Conservation (phyloP, 1,140 invertebrate species). For the Epicauta chinensis region DNA sequence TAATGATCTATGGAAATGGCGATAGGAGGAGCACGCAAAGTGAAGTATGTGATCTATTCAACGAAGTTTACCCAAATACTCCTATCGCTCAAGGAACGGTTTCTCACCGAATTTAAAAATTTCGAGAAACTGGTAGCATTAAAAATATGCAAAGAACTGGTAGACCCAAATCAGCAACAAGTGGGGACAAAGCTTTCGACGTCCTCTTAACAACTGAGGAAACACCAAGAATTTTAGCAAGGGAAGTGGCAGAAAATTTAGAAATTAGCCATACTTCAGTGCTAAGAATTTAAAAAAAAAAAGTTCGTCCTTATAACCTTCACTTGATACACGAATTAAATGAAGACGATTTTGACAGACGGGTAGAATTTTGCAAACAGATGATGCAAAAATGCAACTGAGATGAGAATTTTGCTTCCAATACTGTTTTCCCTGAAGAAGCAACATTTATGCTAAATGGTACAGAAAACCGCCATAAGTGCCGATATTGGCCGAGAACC, state of each 20-base stretch:
- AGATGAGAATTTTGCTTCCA: conserved; percentile 7
- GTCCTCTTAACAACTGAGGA: background rate
- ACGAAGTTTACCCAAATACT: conserved; percentile 2
- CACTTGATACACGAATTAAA: conserved; percentile 3
- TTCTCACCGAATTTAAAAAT: conserved; percentile 6
- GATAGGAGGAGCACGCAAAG: conserved; percentile 3
- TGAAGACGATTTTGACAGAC: conserved; percentile 7
- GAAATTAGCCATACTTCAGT: conserved; percentile 5
- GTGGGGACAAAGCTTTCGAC: background rate
- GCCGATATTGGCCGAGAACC: conserved; percentile 6
- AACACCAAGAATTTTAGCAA: background rate
- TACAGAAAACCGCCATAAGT: conserved; percentile 7
- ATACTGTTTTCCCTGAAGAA: conserved; percentile 8
- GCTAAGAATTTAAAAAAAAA: conserved; percentile 3
- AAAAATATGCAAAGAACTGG: conserved; percentile 3
- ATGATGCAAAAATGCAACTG: conserved; percentile 3
- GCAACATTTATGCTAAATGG: conserved; percentile 8
- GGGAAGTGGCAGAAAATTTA: conserved; percentile 2
- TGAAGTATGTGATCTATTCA: background rate
- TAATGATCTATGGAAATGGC: conserved; percentile 1
- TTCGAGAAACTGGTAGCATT: conserved; percentile 2
- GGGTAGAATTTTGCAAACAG: conserved; percentile 8
- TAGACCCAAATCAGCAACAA: conserved; percentile 3
- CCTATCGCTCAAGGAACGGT: background rate
- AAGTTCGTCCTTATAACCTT: conserved; percentile 2